Conservation (phyloP, 2,797 vertebrate genomes). For the Octomys mimax region DNA sequence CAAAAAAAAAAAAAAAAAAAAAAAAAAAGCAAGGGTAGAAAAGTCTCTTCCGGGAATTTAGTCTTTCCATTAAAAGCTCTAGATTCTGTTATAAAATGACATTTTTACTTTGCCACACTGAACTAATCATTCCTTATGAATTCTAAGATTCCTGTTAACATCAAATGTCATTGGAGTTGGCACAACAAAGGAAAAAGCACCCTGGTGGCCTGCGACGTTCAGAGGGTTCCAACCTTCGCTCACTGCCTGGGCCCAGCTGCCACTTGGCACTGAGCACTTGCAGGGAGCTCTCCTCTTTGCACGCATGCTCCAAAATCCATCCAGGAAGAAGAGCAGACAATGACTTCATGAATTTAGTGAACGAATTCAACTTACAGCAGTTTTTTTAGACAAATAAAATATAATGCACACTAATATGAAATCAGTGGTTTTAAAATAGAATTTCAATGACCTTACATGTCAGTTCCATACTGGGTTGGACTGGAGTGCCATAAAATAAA, state of each 20-base stretch:
- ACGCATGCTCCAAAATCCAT: conserved; percentile 21
- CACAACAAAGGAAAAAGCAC: conserved; percentile 17
- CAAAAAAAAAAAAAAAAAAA: background rate
- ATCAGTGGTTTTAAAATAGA: conserved; percentile 59
- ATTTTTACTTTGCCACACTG: conserved; percentile 61
- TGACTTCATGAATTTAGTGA: conserved; percentile 29
- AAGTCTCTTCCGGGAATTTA: conserved; percentile 34
- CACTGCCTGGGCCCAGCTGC: background rate
- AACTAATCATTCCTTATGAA: conserved; percentile 37
- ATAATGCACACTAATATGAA: conserved; percentile 43
- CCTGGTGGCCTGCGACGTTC: background rate
- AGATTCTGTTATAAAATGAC: conserved; percentile 59
- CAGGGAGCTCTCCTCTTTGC: background rate
- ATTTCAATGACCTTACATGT: conserved; percentile 46
- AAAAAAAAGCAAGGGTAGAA: conserved; percentile 9
- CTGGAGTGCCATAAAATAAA: conserved; percentile 1
- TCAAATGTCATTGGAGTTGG: conserved; percentile 34
- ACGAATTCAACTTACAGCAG: background rate
- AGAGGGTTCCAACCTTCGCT: background rate
- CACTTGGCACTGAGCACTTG: background rate
- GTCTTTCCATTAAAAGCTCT: conserved; percentile 52
- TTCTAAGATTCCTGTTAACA: conserved; percentile 2
- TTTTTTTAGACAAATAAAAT: conserved; percentile 45
- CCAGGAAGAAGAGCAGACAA: conserved; percentile 17
- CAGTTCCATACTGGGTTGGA: background rate